A percentile compares a stretch with the other conserved stretches of the same genome.
phyloP scores from a whole-genome alignment of 1,140 invertebrate genomes.

The Linepithema humile region DNA sequence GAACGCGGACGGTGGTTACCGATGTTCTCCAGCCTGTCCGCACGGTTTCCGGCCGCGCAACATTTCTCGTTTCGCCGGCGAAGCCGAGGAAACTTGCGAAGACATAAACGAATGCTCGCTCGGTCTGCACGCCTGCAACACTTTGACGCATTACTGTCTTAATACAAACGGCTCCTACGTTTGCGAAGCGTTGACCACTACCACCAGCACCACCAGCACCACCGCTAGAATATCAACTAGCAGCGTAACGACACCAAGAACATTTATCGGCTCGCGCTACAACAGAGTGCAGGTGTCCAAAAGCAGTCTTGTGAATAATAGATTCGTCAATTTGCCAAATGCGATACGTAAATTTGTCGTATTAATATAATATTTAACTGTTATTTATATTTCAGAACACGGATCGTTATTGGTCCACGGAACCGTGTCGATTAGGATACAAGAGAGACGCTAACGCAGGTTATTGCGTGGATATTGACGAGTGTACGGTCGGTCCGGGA shows the following conservation, averaged over 20 bases:
- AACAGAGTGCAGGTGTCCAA: not conserved
- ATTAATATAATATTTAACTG: not conserved
- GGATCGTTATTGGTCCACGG: constrained; percentile 26
- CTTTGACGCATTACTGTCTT: constrained; percentile 88
- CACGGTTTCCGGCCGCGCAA: constrained; percentile 88
- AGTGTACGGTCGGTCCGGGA: constrained; percentile 88
- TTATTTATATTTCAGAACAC: constrained; percentile 7
- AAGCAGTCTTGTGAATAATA: not conserved
- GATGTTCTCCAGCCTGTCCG: constrained; percentile 68
- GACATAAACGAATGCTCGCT: constrained; percentile 91
- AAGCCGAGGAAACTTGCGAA: constrained; percentile 84
- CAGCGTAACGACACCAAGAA: not conserved
- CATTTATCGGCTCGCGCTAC: not conserved
- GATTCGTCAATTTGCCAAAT: not conserved
- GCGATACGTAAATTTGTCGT: not conserved
- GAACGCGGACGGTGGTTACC: constrained; percentile 85
- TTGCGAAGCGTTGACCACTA: constrained; percentile 86
- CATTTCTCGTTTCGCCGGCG: constrained; percentile 86
- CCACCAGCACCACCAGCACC: not conserved
- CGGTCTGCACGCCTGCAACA: constrained; percentile 86
- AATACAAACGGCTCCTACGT: constrained; percentile 91
- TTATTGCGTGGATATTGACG: constrained; percentile 91
- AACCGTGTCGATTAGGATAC: constrained; percentile 54
- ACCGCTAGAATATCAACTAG: not conserved
- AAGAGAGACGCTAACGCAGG: constrained; percentile 65